These are phyloP conservation scores for Acrocephalus arundinaceus DNA, from an alignment of 2,113 vertebrate species.

Conservation along the genomic window DNA sequence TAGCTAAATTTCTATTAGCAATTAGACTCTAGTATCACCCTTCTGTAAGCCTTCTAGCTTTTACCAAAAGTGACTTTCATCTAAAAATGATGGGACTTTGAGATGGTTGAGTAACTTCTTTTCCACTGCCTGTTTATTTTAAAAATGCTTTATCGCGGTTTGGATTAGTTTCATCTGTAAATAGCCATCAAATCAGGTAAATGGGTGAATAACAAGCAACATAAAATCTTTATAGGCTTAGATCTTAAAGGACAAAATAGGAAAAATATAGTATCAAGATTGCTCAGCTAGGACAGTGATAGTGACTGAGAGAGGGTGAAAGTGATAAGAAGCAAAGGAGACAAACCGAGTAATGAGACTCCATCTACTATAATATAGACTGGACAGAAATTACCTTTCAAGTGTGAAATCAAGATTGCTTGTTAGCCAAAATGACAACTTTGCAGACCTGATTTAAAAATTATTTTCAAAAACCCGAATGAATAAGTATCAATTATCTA, in stretches of 20 bases:
- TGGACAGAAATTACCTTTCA: neutral
- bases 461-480: neutral
- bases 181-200: neutral
- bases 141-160: neutral
- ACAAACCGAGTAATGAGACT: neutral
- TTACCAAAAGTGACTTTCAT: neutral
- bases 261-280: neutral
- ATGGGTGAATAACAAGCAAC: neutral
- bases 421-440: neutral
- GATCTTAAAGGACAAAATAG: neutral
- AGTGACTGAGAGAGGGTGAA: neutral
- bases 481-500: neutral
- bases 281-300: neutral
- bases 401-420: neutral
- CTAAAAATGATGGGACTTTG: neutral
- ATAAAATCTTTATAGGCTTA: neutral
- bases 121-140: neutral
- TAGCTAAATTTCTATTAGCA: neutral
- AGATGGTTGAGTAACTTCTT: neutral
- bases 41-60: neutral
- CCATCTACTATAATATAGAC: neutral
- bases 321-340: neutral
- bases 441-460: neutral
- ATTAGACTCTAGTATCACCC: neutral
- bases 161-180: neutral